A percentile compares a stretch with the other conserved stretches of the same genome.
Evolutionary conservation across 2,113 vertebrate species (phyloP).

Genomic region (Athene noctua): DNA sequence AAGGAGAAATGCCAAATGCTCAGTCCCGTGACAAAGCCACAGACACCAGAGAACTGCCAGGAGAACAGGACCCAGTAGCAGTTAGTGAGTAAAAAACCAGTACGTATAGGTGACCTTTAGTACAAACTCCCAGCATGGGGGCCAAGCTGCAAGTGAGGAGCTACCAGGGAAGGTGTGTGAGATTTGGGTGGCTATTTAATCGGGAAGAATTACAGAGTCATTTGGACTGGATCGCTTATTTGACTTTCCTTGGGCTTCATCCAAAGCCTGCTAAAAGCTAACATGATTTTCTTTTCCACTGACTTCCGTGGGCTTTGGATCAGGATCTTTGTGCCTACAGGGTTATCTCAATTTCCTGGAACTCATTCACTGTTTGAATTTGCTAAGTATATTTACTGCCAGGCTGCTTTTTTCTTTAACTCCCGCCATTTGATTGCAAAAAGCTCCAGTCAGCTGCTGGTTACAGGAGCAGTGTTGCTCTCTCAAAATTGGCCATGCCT

Average conservation of each 20-base stretch:
- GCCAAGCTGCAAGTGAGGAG: neutral
- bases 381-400: constrained; percentile 41
- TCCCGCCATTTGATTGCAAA: neutral
- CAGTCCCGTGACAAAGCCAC: neutral
- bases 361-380: constrained; percentile 38
- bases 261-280: neutral
- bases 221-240: neutral
- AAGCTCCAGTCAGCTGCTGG: neutral
- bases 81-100: neutral
- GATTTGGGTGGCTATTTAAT: neutral
- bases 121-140: neutral
- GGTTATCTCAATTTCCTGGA: constrained; percentile 61
- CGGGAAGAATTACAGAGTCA: neutral
- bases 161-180: neutral
- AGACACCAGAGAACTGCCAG: neutral
- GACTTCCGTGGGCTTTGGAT: constrained; percentile 12
- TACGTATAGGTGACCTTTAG: neutral
- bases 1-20: neutral
- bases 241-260: neutral
- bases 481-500: neutral
- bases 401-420: constrained; percentile 10
- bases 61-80: neutral
- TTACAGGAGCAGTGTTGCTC: neutral
- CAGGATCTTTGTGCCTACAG: constrained; percentile 18
- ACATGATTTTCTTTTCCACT: constrained; percentile 15